Conservation (phyloP, 2,113 vertebrate species). For the Corythoichthys haematopterus region DNA sequence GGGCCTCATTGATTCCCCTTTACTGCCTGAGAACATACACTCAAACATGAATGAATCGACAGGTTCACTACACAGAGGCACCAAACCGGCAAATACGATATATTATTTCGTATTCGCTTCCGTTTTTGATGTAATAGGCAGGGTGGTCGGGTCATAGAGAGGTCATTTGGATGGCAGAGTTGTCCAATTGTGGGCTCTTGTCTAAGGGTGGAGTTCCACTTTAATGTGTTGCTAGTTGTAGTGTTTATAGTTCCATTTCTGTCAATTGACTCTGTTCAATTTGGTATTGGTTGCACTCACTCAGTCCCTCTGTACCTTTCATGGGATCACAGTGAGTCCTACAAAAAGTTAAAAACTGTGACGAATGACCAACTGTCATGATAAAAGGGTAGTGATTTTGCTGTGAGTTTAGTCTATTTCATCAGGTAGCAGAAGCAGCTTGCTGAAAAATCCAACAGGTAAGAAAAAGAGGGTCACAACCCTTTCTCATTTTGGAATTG, state of each 20-base stretch:
- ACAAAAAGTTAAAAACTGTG: background rate
- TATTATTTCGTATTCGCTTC: constrained; percentile 9
- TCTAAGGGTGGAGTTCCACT: background rate
- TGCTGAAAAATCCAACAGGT: background rate
- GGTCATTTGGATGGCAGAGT: constrained; percentile 1
- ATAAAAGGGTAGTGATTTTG: background rate
- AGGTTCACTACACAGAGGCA: constrained; percentile 20
- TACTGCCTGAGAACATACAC: constrained; percentile 47
- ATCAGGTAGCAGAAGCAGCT: background rate
- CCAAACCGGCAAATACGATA: constrained; percentile 1
- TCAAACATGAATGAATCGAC: constrained; percentile 38
- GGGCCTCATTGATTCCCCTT: constrained; percentile 58
- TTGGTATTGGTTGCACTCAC: background rate
- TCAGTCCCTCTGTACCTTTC: background rate
- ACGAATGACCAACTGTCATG: background rate
- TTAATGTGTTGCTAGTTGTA: too few species aligned
- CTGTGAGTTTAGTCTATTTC: background rate
- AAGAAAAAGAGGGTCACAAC: background rate
- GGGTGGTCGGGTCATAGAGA: constrained; percentile 15
- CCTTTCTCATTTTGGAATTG: background rate
- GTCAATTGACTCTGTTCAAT: background rate
- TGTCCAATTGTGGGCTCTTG: background rate
- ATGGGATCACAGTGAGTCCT: background rate
- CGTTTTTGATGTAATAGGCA: constrained; percentile 10
- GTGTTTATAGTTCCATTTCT: background rate